Conservation (phyloP, 2,888 invertebrate genomes). For the Calameuta filiformis region DNA sequence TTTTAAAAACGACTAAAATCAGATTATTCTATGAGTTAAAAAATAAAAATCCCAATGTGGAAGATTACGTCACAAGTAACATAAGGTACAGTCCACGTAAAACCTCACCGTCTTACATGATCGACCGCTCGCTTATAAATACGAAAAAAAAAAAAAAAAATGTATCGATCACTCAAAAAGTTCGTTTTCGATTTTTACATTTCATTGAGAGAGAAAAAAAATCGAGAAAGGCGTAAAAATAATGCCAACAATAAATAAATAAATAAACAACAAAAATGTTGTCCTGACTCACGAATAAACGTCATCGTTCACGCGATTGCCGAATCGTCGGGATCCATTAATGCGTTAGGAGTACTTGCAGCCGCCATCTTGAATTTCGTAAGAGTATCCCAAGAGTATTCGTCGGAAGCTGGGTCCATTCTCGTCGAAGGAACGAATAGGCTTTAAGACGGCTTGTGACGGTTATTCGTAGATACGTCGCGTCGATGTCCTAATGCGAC, state of each 20-base stretch:
- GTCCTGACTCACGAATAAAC: not conserved
- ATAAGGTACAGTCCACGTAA: not conserved
- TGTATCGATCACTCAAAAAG: not conserved
- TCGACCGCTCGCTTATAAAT: not conserved
- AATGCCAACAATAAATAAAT: not conserved
- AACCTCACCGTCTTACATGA: not conserved
- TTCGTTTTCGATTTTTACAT: not conserved
- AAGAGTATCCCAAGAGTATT: not conserved
- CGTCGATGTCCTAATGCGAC: not conserved
- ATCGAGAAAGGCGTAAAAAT: not conserved
- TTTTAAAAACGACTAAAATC: not conserved
- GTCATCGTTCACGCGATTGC: not conserved
- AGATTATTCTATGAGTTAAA: not conserved
- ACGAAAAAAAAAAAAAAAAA: not conserved
- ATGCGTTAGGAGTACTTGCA: not conserved
- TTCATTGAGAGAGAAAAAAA: not conserved
- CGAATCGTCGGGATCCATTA: not conserved
- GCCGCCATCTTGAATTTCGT: not conserved
- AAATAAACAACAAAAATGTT: not conserved
- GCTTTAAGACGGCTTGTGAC: not conserved
- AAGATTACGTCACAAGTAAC: not conserved
- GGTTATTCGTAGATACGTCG: not conserved
- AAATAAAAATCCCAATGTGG: not conserved
- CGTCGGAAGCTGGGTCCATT: not conserved
- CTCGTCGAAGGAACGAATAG: not conserved